Evolutionary conservation across 1,140 invertebrate genomes (phyloP), one percentile per base, ranked within the genome.

Genomic region (Drosophila auraria): DNA sequence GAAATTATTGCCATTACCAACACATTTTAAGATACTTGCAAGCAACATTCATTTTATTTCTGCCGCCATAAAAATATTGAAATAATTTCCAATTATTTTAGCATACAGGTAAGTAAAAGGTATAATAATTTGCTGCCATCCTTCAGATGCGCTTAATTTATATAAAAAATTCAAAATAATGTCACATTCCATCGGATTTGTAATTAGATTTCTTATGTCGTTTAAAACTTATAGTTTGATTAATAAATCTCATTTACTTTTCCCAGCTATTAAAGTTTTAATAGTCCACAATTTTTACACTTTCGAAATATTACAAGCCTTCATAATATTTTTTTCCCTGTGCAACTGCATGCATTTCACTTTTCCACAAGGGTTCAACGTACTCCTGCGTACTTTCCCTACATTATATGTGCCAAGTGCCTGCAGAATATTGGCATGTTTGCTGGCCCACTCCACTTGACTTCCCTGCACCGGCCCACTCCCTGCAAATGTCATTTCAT

Each of bases 341-440:
- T 71, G 68, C 47, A 68, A 15, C 23, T 23, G 27, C 42, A 68
- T 68, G 47, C 63, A 71, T 65, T 57, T 65, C 33, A 44, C 38
- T 76, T 64, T 75, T 45, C 17, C 33, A 30, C 54, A 56, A 78
- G 23, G 63, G 75, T 78, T 78, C 75, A 78, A 72, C 25, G 77
- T 17, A 64, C 76, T 56, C 11, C 6, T 23, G 25, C 54, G 53
- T 51, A 42, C 50, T 44, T 49, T 61, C 44, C 51, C 56, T 61
- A 62, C 47, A 69, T 78, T 78, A 78, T 62, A 62, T 69, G 74
- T 51, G 63, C 72, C 65, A 78, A 79, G 76, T 71, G 76, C 65
- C 65, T 79, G 75, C 66, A 64, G 75, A 71, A 79, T 64, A 78
- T 79, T 79, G 77, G 77, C 77, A 79, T 78, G 64, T 78, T 78